Percentiles rank a stretch among this genome's conserved stretches.
phyloP scores from a whole-genome alignment of 2,888 invertebrate genomes.

The Leucophenga montana region DNA sequence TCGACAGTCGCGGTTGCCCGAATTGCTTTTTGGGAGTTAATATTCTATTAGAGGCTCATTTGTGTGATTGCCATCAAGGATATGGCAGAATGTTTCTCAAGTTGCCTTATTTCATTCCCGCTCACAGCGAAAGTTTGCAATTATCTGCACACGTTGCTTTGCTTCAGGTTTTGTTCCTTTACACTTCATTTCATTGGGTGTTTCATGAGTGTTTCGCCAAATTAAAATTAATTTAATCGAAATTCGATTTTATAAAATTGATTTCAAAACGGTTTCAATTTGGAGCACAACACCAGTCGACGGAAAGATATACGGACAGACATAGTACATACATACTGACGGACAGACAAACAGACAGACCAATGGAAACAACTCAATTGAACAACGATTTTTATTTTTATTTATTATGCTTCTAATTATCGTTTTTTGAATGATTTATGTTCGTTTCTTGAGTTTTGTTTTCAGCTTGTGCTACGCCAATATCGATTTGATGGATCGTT shows the following conservation, averaged over 20 bases:
- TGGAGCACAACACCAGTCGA: not conserved
- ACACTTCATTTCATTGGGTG: not conserved
- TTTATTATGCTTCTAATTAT: constrained; percentile 51
- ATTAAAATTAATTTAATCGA: constrained; percentile 9
- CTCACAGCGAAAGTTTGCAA: constrained; percentile 26
- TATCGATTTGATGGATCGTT: constrained; percentile 59
- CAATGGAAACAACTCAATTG: constrained; percentile 45
- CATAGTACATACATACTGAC: too few relatives aligned
- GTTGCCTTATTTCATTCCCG: constrained; percentile 44
- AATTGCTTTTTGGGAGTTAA: constrained; percentile 64
- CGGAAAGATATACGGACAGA: not conserved
- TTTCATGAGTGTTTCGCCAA: constrained; percentile 1
- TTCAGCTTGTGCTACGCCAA: constrained; percentile 41
- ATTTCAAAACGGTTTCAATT: constrained; percentile 9
- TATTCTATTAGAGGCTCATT: constrained; percentile 71
- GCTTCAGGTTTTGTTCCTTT: not conserved
- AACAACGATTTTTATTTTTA: constrained; percentile 33
- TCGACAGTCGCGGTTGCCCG: constrained; percentile 44
- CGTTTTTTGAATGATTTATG: constrained; percentile 57
- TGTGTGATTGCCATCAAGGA: constrained; percentile 69
- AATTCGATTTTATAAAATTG: not conserved
- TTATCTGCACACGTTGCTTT: constrained; percentile 8
- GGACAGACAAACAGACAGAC: not conserved
- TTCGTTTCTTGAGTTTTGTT: constrained; percentile 38
- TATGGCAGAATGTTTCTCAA: constrained; percentile 39